Evolutionary conservation across 2,797 vertebrate genomes (phyloP), one percentile per base, ranked within the genome.

Genomic region (Micromesistius poutassou): DNA sequence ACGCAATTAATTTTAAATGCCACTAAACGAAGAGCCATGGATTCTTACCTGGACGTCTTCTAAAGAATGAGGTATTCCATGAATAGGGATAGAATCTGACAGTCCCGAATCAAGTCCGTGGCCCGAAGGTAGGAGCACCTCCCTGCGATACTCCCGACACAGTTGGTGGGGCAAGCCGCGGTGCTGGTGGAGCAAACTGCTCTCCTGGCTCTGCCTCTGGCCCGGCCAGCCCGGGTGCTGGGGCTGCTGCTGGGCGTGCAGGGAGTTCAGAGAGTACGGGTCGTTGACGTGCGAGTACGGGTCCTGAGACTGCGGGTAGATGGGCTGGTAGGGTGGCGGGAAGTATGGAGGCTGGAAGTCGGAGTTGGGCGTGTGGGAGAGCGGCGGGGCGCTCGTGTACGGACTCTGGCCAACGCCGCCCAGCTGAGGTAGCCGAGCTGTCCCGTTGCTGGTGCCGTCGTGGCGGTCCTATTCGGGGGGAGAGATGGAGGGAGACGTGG

Each of bases 281-380:
- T 99, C 97, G 94, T 98, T 99, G 88, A 98, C 97, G 94, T 98
- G 97, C 89, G 97, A 96, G 90, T 98, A 99, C 85, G 97, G 97
- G 92, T 99, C 97, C 96, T 98, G 97, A 93, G 97, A 98, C 93
- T 98, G 97, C 82, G 97, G 96, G 91, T 98, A 98, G 93, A 98
- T 97, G 92, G 97, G 97, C 94, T 98, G 97, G 93, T 98, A 98
- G 79, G 97, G 96, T 4, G 97, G 97, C 81, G 97, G 97, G 78
- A 97, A 97, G 86, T 97, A 97, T 72, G 97, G 97, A 78, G 97
- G 97, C 93, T 97, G 97, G 94, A 98, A 97, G 94, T 97, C 96
- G 90, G 96, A 96, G 93, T 96, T 97, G 76, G 97, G 97, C 74
- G 97, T 96, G 92, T 97, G 97, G 85, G 97, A 98, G 89, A 98